A percentile compares a stretch with the other conserved stretches of the same genome.
Evolutionary conservation across 2,888 invertebrate species (phyloP).

Genomic region (Iphiclides podalirius): DNA sequence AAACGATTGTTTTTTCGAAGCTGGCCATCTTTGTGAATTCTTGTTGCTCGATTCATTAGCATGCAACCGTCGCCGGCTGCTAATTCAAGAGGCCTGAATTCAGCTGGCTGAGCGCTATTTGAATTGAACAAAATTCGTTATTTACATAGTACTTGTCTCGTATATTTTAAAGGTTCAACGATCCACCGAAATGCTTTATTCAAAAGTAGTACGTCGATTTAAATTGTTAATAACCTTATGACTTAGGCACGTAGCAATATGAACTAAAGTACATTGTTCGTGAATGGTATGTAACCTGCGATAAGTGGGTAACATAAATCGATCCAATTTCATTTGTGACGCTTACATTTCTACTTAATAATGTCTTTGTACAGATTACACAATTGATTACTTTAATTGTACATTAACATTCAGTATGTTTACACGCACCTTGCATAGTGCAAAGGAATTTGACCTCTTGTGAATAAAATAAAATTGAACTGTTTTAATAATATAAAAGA

Average conservation of each 20-base stretch:
- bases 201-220: conserved; percentile 39
- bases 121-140: conserved; percentile 39
- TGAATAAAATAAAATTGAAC: conserved; percentile 4
- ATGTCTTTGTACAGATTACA: conserved; percentile 13
- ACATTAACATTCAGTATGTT: conserved; percentile 6
- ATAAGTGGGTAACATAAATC: conserved; percentile 10
- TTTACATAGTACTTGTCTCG: conserved; percentile 34
- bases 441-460: conserved; percentile 9
- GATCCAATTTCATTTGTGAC: neutral
- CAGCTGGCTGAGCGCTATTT: conserved; percentile 38
- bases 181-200: conserved; percentile 47
- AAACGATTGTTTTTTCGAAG: conserved; percentile 47
- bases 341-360: conserved; percentile 10
- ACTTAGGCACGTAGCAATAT: conserved; percentile 30
- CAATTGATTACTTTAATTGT: conserved; percentile 12
- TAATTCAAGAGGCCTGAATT: conserved; percentile 47
- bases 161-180: conserved; percentile 48
- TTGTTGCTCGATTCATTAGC: conserved; percentile 37
- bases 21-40: conserved; percentile 39
- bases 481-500: too few relatives aligned
- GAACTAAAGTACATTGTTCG: conserved; percentile 28
- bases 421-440: conserved; percentile 7
- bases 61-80: conserved; percentile 45
- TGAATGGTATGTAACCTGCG: conserved; percentile 29
- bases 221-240: conserved; percentile 43